These are phyloP conservation scores for Drosophila sp. DNA, from an alignment of 1,140 invertebrate species.

Conservation along the genomic window DNA sequence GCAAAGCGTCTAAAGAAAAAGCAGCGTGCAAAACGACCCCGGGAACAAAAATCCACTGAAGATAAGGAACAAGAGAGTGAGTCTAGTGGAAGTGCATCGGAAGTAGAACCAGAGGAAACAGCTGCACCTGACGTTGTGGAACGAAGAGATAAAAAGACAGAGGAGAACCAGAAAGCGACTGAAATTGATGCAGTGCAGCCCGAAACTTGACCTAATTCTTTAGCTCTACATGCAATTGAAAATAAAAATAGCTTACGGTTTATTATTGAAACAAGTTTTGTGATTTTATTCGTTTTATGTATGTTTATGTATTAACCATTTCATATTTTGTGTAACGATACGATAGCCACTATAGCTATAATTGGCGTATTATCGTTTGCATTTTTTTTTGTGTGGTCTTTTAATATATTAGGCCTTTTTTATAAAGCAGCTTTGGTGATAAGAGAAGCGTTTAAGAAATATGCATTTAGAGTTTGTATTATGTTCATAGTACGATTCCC, in stretches of 20 bases:
- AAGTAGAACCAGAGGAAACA: constrained; percentile 13
- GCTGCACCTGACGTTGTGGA: not conserved
- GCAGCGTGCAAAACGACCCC: constrained; percentile 78
- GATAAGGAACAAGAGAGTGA: constrained; percentile 23
- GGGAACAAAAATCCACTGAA: constrained; percentile 41
- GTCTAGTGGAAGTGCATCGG: constrained; percentile 49
- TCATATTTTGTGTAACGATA: constrained; percentile 41
- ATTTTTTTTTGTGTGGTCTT: constrained; percentile 1
- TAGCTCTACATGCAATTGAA: no score
- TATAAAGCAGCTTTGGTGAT: constrained; percentile 75
- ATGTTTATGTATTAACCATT: constrained; percentile 48
- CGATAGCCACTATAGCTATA: constrained; percentile 32
- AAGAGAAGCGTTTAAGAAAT: constrained; percentile 60
- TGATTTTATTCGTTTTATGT: constrained; percentile 58
- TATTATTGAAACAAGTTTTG: constrained; percentile 65
- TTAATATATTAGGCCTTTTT: constrained; percentile 55
- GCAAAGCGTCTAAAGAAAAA: constrained; percentile 93
- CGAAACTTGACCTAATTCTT: not conserved
- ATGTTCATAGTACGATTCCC: constrained; percentile 8
- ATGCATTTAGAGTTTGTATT: constrained; percentile 31
- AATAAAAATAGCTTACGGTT: constrained; percentile 41
- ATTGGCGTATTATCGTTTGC: constrained; percentile 41
- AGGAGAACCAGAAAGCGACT: not conserved
- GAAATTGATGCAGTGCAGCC: constrained; percentile 1
- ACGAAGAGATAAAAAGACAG: not conserved